phyloP scores from a whole-genome alignment of 2,888 invertebrate genomes.

The Leptopterna dolabrata region DNA sequence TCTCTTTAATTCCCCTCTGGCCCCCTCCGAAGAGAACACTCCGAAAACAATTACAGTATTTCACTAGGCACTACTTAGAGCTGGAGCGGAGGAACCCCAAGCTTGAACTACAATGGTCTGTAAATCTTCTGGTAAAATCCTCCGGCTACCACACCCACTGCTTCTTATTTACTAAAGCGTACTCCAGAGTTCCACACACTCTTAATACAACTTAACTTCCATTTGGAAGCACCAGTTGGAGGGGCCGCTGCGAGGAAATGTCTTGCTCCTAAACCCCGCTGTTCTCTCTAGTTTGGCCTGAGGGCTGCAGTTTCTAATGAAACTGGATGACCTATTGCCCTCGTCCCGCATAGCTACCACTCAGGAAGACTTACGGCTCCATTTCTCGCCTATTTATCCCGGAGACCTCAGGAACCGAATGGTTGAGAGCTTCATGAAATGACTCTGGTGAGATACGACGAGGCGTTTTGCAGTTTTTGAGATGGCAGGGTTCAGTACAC shows the following conservation, averaged over 20 bases:
- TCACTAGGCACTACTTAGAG: constrained; percentile 48
- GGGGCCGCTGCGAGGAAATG: constrained; percentile 21
- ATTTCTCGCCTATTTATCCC: background rate
- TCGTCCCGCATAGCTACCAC: background rate
- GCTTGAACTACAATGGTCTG: constrained; percentile 46
- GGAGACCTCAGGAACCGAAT: background rate
- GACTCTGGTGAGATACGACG: background rate
- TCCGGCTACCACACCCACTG: constrained; percentile 44
- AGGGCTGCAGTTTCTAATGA: constrained; percentile 37
- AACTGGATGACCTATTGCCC: constrained; percentile 46
- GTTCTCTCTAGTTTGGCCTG: background rate
- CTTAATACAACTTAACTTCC: constrained; percentile 51
- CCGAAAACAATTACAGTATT: constrained; percentile 52
- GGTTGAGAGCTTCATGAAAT: background rate
- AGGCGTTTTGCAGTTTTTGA: too few relatives aligned
- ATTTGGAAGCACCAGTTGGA: constrained; percentile 35
- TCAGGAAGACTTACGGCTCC: background rate
- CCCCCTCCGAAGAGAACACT: constrained; percentile 18
- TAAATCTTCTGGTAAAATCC: constrained; percentile 45
- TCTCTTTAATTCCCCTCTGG: constrained; percentile 32
- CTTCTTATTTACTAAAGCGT: constrained; percentile 46
- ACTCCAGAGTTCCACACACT: constrained; percentile 38
- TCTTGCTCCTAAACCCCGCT: constrained; percentile 9
- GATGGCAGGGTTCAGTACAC: too few relatives aligned
- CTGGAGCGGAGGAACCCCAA: constrained; percentile 17